Conservation (phyloP, 2,113 vertebrate species). For the Noturus placidus region DNA sequence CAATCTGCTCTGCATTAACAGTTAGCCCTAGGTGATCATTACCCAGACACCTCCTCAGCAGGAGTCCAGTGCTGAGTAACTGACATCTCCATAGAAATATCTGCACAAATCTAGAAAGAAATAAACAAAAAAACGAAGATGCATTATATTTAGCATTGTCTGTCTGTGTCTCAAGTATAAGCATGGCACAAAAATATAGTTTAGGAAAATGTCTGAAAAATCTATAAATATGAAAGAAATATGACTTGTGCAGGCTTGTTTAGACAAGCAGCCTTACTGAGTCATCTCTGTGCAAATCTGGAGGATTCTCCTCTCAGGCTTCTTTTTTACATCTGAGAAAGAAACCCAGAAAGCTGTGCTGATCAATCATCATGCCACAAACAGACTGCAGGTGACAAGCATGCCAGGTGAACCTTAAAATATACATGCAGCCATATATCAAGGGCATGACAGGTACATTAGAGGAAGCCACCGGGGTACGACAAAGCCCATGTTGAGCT, state of each 20-base stretch:
- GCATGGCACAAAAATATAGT: constrained; percentile 42
- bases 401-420: constrained; percentile 73
- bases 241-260: constrained; percentile 6
- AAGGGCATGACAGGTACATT: constrained; percentile 70
- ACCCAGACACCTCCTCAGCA: constrained; percentile 57
- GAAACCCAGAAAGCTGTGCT: constrained; percentile 48
- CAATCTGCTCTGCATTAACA: constrained; percentile 69
- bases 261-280: constrained; percentile 8
- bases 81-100: constrained; percentile 41
- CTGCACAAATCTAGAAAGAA: not conserved
- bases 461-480: constrained; percentile 54
- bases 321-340: constrained; percentile 47
- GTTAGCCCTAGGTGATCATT: constrained; percentile 70
- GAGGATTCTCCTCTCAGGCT: constrained; percentile 21
- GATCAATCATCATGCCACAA: constrained; percentile 69
- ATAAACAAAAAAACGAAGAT: not conserved
- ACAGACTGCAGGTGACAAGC: constrained; percentile 65
- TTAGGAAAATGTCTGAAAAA: constrained; percentile 9
- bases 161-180: constrained; percentile 2
- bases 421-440: constrained; percentile 73
- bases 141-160: constrained; percentile 35
- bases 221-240: constrained; percentile 28
- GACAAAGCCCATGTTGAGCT: constrained; percentile 53
- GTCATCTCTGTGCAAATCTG: constrained; percentile 25
- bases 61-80: constrained; percentile 57